A percentile compares a stretch with the other conserved stretches of the same genome.
Conservation (phyloP, 2,888 invertebrate species). For the Platycheirus rosarum region DNA sequence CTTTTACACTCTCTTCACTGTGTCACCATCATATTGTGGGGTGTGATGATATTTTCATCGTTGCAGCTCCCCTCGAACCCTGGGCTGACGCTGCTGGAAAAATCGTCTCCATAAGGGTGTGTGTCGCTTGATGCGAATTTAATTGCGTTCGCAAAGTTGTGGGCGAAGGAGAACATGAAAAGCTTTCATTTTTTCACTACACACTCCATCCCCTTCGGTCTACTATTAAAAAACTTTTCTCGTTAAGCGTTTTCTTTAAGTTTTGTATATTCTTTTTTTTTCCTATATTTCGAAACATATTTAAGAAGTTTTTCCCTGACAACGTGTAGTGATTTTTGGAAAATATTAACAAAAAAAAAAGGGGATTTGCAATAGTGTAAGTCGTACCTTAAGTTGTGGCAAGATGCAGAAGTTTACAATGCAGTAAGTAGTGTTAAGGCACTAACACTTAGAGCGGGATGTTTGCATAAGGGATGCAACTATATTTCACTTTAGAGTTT, state of each 20-base stretch:
- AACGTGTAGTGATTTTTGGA: conserved; percentile 11
- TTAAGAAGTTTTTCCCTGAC: conserved; percentile 7
- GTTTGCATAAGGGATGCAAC: not conserved
- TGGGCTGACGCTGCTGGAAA: too few species aligned
- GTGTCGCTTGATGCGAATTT: conserved; percentile 65
- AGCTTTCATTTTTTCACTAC: conserved; percentile 11
- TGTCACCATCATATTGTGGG: conserved; percentile 13
- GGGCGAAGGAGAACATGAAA: conserved; percentile 37
- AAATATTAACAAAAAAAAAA: conserved; percentile 6
- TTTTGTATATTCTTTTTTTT: conserved; percentile 37
- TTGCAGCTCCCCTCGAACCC: not conserved
- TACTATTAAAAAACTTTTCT: conserved; percentile 72
- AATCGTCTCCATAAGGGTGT: conserved; percentile 17
- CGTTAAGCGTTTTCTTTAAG: conserved; percentile 71
- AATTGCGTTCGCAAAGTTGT: conserved; percentile 69
- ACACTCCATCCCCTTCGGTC: conserved; percentile 43
- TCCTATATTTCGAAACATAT: conserved; percentile 33
- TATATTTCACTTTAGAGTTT: conserved; percentile 14
- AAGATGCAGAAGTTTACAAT: not conserved
- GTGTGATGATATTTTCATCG: conserved; percentile 36
- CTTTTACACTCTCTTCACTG: conserved; percentile 46
- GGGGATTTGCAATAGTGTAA: too few species aligned
- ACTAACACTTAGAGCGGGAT: not conserved
- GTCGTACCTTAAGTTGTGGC: not conserved
- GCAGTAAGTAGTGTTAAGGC: not conserved